phyloP scores from a whole-genome alignment of 2,888 invertebrate genomes.

The Abrostola tripartita region DNA sequence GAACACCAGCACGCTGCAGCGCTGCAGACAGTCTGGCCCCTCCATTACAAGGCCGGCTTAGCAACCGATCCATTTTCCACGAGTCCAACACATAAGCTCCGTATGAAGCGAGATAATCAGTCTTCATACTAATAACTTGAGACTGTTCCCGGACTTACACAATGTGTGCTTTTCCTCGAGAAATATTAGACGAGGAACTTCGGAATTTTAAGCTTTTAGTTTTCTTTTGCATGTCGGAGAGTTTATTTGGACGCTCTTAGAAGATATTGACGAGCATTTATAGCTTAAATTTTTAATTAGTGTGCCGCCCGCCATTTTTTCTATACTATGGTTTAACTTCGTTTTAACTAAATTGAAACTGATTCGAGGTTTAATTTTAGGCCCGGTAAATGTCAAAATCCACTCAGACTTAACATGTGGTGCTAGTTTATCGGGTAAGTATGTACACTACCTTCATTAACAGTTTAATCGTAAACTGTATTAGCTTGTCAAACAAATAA shows the following conservation, averaged over 20 bases:
- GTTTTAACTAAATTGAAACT: too few relatives aligned
- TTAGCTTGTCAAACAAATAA: too few relatives aligned
- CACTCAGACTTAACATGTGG: too few relatives aligned
- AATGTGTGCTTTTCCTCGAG: neutral
- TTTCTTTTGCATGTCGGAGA: neutral
- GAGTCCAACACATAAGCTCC: constrained; percentile 8
- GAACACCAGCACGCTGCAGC: constrained; percentile 12
- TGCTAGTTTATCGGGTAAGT: too few relatives aligned
- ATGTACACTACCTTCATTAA: too few relatives aligned
- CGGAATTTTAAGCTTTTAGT: neutral
- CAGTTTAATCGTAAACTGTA: too few relatives aligned
- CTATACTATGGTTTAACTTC: too few relatives aligned
- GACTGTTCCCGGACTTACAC: neutral
- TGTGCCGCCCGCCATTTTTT: too few relatives aligned
- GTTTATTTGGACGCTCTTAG: neutral
- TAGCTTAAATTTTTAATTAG: neutral
- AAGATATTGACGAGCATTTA: neutral
- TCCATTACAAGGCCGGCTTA: constrained; percentile 31
- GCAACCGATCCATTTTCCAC: constrained; percentile 28
- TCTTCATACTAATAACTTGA: constrained; percentile 24
- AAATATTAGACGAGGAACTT: neutral
- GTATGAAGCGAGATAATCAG: constrained; percentile 9
- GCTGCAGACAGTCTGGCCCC: constrained; percentile 3
- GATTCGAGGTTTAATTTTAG: too few relatives aligned
- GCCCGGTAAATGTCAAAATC: too few relatives aligned